Conservation (phyloP, 2,113 vertebrate genomes). For the Pterocles burchelli region DNA sequence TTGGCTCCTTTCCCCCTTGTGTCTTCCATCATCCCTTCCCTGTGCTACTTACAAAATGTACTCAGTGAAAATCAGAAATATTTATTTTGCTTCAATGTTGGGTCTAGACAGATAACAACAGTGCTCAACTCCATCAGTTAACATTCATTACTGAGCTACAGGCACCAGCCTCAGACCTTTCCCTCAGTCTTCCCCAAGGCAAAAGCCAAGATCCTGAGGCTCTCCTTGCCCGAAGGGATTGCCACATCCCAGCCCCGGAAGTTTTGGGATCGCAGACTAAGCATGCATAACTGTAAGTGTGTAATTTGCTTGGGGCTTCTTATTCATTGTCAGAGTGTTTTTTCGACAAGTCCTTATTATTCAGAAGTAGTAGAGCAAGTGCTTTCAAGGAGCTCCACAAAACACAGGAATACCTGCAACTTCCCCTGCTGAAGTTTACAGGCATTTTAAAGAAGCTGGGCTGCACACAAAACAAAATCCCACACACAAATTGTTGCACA, state of each 20-base stretch:
- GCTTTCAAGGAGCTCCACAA: background rate
- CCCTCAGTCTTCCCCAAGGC: background rate
- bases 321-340: background rate
- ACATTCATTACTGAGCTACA: background rate
- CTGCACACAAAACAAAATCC: background rate
- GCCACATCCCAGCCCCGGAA: background rate
- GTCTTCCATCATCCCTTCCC: background rate
- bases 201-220: background rate
- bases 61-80: slow-evolving; percentile 31
- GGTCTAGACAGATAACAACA: background rate
- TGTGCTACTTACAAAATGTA: slow-evolving; percentile 14
- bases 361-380: background rate
- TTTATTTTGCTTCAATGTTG: background rate
- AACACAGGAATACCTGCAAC: background rate
- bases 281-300: background rate
- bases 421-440: background rate
- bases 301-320: background rate
- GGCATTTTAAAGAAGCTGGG: background rate
- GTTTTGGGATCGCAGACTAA: background rate
- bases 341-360: background rate
- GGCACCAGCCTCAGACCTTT: background rate
- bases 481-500: background rate
- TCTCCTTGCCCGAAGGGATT: background rate
- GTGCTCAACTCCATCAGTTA: background rate
- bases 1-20: slow-evolving; percentile 14